Conservation (phyloP, 2,888 invertebrate species). For the Agrotis puta region DNA sequence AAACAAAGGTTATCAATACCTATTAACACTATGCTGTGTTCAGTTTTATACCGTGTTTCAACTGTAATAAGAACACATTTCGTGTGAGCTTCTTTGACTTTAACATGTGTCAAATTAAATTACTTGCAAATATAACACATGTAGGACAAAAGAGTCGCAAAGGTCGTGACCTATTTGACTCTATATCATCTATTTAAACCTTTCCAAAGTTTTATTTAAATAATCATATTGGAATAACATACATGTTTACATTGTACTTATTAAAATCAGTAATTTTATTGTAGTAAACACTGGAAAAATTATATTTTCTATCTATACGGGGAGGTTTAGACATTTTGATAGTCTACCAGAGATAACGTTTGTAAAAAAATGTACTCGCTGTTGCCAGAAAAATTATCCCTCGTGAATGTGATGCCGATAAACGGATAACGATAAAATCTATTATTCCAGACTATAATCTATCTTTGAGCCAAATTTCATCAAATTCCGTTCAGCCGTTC, state of each 20-base stretch:
- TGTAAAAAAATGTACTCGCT: no score
- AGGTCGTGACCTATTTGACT: constrained; percentile 39
- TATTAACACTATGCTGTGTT: no score
- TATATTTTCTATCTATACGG: neutral
- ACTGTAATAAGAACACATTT: neutral
- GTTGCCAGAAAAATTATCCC: no score
- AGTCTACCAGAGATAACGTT: neutral
- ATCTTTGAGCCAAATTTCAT: no score
- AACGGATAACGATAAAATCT: no score
- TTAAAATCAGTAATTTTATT: constrained; percentile 1
- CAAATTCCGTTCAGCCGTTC: no score
- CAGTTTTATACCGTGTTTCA: neutral
- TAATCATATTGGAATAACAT: constrained; percentile 17
- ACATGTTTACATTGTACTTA: neutral
- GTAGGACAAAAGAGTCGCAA: constrained; percentile 1
- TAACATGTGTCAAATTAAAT: constrained; percentile 1
- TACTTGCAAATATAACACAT: constrained; percentile 3
- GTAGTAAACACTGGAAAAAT: neutral
- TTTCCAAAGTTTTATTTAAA: constrained; percentile 23
- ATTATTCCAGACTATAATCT: no score
- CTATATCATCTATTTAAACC: no score
- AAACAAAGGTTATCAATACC: no score
- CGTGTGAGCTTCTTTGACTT: neutral
- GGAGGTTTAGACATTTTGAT: neutral
- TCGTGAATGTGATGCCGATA: no score